These are phyloP conservation scores for Apostichopus californicus DNA, from an alignment of 35 echinoderm and acorn worm genomes.

Conservation along the genomic window DNA sequence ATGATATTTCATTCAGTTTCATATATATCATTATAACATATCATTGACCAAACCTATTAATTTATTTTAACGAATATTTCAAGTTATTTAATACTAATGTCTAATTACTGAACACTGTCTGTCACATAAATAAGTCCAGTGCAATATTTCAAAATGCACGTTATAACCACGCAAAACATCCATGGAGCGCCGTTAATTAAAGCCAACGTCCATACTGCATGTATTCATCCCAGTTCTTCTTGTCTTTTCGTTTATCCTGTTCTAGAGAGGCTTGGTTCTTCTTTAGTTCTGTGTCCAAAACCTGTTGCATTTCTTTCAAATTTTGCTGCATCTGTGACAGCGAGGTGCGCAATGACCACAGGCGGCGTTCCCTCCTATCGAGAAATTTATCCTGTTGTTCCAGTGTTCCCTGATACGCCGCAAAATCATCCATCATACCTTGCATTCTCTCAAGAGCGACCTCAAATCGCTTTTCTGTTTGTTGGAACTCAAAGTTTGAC, in stretches of 20 bases:
- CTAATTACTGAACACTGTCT: too few relatives aligned
- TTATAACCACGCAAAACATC: too few relatives aligned
- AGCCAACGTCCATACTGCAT: conserved; percentile 48
- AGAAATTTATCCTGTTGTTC: conserved; percentile 44
- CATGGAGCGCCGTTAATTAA: neutral
- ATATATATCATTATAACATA: too few relatives aligned
- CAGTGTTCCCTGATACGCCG: conserved; percentile 27
- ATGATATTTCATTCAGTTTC: too few relatives aligned
- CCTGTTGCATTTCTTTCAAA: conserved; percentile 38
- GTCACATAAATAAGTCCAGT: too few relatives aligned
- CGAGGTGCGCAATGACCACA: neutral
- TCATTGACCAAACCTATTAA: too few relatives aligned
- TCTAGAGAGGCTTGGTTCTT: neutral
- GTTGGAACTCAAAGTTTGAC: conserved; percentile 35
- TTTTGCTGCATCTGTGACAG: conserved; percentile 19
- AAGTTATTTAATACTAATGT: too few relatives aligned
- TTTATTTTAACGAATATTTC: too few relatives aligned
- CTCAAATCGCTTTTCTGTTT: conserved; percentile 30
- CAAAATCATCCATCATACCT: conserved; percentile 13
- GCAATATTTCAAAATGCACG: too few relatives aligned
- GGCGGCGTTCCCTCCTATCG: neutral
- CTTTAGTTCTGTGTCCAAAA: conserved; percentile 16
- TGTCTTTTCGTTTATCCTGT: neutral
- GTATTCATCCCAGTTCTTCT: conserved; percentile 38
- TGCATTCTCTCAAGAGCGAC: conserved; percentile 29